Percentiles rank a stretch among this genome's conserved stretches.
Conservation (phyloP, 1,140 invertebrate genomes). For the Choristoneura fumiferana region DNA sequence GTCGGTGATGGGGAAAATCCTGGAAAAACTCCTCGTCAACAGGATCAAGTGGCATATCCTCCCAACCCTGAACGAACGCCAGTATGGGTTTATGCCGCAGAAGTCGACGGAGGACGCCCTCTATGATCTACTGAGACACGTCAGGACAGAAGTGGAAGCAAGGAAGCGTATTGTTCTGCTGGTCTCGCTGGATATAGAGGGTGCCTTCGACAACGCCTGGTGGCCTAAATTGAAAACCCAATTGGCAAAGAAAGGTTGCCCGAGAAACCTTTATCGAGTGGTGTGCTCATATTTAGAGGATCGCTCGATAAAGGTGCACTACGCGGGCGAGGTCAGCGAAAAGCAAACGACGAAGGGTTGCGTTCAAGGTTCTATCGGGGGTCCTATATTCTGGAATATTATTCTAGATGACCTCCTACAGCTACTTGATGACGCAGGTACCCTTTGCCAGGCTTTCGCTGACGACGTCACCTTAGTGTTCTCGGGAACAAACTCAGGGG, state of each 20-base stretch:
- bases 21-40: conserved; percentile 23
- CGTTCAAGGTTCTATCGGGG: conserved; percentile 27
- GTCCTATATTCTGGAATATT: conserved; percentile 24
- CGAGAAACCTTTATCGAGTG: conserved; percentile 18
- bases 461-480: conserved; percentile 13
- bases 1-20: conserved; percentile 21
- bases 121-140: conserved; percentile 18
- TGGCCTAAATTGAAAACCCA: conserved; percentile 27
- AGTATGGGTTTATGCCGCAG: conserved; percentile 21
- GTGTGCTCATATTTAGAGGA: conserved; percentile 22
- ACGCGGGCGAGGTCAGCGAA: conserved; percentile 6
- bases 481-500: background rate
- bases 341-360: conserved; percentile 30
- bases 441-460: conserved; percentile 2
- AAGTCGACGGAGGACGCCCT: conserved; percentile 21
- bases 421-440: background rate
- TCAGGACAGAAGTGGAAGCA: conserved; percentile 6
- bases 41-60: conserved; percentile 19
- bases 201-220: conserved; percentile 17
- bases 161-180: conserved; percentile 8
- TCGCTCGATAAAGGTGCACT: conserved; percentile 19
- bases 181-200: conserved; percentile 29
- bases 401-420: conserved; percentile 21
- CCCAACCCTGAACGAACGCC: background rate
- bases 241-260: conserved; percentile 20